phyloP scores from a whole-genome alignment of 2,797 vertebrate genomes.

The Sebastes steindachneri region DNA sequence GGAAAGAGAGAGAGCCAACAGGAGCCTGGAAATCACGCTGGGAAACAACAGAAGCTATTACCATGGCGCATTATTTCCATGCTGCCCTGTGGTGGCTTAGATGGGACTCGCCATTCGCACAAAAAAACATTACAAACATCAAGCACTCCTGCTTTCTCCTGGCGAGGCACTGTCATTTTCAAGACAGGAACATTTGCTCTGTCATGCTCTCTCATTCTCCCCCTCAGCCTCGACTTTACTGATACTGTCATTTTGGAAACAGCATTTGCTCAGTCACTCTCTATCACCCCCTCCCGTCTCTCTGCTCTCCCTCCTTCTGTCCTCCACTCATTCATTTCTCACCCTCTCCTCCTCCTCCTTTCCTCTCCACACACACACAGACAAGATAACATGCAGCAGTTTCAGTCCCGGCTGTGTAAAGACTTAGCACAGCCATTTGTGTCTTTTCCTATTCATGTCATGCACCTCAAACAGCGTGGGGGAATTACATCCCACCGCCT shows the following conservation, averaged over 20 bases:
- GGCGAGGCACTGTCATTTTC: conserved; percentile 48
- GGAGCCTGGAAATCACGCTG: conserved; percentile 20
- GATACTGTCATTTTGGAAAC: conserved; percentile 63
- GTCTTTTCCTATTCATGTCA: conserved; percentile 32
- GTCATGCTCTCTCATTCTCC: conserved; percentile 57
- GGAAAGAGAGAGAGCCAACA: conserved; percentile 5
- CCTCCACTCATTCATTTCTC: conserved; percentile 25
- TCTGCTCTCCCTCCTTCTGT: conserved; percentile 12
- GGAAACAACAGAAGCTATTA: conserved; percentile 62
- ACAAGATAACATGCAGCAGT: conserved; percentile 39
- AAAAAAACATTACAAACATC: conserved; percentile 46
- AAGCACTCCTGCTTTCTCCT: conserved; percentile 57
- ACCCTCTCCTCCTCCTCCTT: conserved; percentile 12
- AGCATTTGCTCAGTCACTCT: conserved; percentile 65
- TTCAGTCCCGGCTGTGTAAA: conserved; percentile 13
- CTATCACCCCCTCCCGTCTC: conserved; percentile 13
- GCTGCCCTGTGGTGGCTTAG: conserved; percentile 53
- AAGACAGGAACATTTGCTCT: conserved; percentile 66
- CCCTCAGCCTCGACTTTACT: conserved; percentile 43
- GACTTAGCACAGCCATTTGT: conserved; percentile 23
- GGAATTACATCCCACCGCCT: conserved; percentile 27
- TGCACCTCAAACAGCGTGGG: conserved; percentile 5
- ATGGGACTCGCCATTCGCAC: conserved; percentile 34
- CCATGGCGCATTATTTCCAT: conserved; percentile 55
- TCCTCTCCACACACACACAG: neutral